These are phyloP conservation scores for Cacatua alba DNA, from an alignment of 2,113 vertebrate genomes.

Conservation along the genomic window DNA sequence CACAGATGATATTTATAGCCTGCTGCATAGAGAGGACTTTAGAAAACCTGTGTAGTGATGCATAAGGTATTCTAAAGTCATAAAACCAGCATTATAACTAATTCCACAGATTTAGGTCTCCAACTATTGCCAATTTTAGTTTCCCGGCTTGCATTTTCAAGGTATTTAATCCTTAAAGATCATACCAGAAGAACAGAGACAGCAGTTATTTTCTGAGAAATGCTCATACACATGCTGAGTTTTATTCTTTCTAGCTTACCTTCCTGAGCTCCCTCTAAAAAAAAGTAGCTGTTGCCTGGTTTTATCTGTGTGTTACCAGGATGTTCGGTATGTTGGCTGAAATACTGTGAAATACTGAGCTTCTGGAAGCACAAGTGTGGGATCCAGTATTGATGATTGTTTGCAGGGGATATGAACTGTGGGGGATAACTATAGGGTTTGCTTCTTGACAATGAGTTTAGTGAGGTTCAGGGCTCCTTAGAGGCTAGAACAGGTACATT, in stretches of 20 bases:
- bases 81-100: background rate
- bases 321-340: background rate
- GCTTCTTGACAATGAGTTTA: background rate
- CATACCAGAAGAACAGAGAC: background rate
- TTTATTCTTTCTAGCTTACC: background rate
- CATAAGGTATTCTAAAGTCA: background rate
- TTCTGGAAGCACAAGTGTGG: background rate
- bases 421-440: background rate
- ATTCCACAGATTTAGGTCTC: background rate
- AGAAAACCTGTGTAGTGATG: background rate
- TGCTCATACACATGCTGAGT: background rate
- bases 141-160: background rate
- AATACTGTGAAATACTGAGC: background rate
- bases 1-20: background rate
- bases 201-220: background rate
- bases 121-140: accelerated
- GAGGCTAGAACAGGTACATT: background rate
- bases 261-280: background rate
- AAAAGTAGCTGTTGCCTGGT: background rate
- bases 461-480: background rate
- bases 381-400: background rate
- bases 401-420: background rate
- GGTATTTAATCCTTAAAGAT: background rate
- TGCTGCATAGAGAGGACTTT: background rate
- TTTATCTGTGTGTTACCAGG: background rate